Conservation (phyloP, 2,113 vertebrate species). For the Chaetodon trifascialis region DNA sequence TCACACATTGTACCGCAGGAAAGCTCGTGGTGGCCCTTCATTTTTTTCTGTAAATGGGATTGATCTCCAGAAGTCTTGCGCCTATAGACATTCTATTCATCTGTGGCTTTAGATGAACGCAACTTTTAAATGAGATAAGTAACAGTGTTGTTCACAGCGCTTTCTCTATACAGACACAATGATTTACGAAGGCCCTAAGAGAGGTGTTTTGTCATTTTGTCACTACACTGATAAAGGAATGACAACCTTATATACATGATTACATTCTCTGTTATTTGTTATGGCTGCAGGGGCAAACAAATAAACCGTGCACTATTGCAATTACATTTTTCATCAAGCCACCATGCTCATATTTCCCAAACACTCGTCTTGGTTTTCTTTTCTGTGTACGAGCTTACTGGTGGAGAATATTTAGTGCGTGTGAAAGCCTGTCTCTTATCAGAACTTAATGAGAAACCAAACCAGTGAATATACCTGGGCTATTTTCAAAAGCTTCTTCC, state of each 20-base stretch:
- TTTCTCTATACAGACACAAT: constrained; percentile 64
- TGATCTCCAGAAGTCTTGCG: constrained; percentile 80
- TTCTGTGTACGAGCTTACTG: constrained; percentile 43
- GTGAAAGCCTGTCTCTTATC: constrained; percentile 69
- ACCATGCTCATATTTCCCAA: constrained; percentile 69
- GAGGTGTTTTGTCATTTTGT: constrained; percentile 82
- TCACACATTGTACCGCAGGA: constrained; percentile 73
- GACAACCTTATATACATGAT: constrained; percentile 82
- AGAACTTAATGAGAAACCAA: constrained; percentile 75
- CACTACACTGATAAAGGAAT: constrained; percentile 79
- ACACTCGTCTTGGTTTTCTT: constrained; percentile 70
- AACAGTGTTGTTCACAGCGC: constrained; percentile 53
- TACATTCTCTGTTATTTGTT: constrained; percentile 79
- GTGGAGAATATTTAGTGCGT: constrained; percentile 55
- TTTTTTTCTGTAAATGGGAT: constrained; percentile 79
- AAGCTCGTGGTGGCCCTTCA: constrained; percentile 73
- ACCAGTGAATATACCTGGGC: constrained; percentile 75
- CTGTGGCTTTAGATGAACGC: constrained; percentile 61
- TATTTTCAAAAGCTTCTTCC: constrained; percentile 77
- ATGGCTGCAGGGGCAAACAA: constrained; percentile 80
- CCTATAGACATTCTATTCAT: constrained; percentile 73
- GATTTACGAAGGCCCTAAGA: constrained; percentile 74
- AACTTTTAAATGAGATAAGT: constrained; percentile 78
- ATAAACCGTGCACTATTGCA: constrained; percentile 79
- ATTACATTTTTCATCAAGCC: constrained; percentile 80